Evolutionary conservation across 2,888 invertebrate species (phyloP), one percentile per base, ranked within the genome.

Genomic region (Drosophila anomalata): DNA sequence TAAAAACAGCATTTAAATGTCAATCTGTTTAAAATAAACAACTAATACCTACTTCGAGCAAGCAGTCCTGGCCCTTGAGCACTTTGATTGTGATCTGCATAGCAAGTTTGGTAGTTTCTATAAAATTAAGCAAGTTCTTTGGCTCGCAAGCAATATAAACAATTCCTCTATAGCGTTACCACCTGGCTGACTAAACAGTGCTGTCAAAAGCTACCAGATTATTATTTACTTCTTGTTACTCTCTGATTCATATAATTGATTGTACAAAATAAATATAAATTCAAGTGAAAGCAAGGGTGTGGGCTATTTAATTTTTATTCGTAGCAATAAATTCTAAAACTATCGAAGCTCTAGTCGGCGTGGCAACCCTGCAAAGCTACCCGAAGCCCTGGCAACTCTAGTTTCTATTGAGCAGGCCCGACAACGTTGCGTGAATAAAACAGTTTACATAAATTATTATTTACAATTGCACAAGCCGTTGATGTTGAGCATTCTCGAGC

Each of bases 21-120:
- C 2, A 14, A n/a, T 7, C 14, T 2, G n/a, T 36, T n/a, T n/a
- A 14, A 6, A 14, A 36, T 14, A 7, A 14, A 36, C 7, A 2
- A 7, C n/a, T n/a, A n/a, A 7, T 12, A 42, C 78, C 88, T 90
- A 95, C 95, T 82, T 95, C 94, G 67, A 95, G 91, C 57, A 92
- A 92, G 89, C 94, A 95, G 91, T 95, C 95, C 60, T 94, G 94
- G 41, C 96, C 96, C 91, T 95, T 94, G 42, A 96, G 91, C 83
- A 95, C 94, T 92, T 96, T 96, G 56, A 96, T 93, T 80, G 92
- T 94, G 73, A 96, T 92, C 92, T 95, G 94, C 96, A 96, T 96
- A 47, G 60, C 56, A 52, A 68, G 52, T 50, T 41, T 20, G 39
- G 9, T 29, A 42, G 20, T 52, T 53, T 51, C 56, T 58, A 70